These are phyloP conservation scores for Cynopterus brachyotis DNA, from an alignment of 2,113 vertebrate species.

Conservation along the genomic window DNA sequence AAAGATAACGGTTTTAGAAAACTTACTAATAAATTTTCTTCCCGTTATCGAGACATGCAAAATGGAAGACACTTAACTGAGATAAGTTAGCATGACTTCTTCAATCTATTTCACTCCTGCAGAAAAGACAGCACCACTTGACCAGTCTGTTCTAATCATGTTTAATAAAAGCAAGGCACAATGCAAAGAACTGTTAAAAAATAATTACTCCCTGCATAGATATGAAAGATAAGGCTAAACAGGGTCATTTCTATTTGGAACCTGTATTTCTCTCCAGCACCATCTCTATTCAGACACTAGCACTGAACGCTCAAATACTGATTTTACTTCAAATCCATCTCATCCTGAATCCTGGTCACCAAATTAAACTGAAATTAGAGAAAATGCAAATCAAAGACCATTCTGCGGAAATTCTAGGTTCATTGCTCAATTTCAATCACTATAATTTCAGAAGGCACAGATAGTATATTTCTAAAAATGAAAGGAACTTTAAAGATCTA, in stretches of 20 bases:
- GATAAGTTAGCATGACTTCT: not conserved
- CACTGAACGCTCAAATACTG: not conserved
- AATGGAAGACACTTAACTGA: conserved; percentile 12
- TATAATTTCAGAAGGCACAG: not conserved
- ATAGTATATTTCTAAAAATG: not conserved
- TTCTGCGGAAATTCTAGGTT: conserved; percentile 24
- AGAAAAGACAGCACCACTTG: conserved; percentile 15
- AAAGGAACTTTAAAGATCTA: not conserved
- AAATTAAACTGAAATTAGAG: conserved; percentile 54
- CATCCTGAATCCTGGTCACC: conserved; percentile 17
- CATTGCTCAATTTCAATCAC: conserved; percentile 2
- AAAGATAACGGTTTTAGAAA: not conserved
- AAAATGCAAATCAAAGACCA: conserved; percentile 26
- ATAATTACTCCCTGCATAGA: not conserved
- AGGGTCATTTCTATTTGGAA: conserved; percentile 20
- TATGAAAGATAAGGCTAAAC: conserved; percentile 17
- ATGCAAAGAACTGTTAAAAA: conserved; percentile 45
- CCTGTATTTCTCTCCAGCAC: not conserved
- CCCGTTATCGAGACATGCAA: not conserved
- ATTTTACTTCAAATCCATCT: conserved; percentile 41
- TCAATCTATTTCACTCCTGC: not conserved
- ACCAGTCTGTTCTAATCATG: conserved; percentile 21
- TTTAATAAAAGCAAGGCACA: conserved; percentile 52
- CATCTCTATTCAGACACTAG: not conserved
- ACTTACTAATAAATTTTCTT: conserved; percentile 27